A percentile compares a stretch with the other conserved stretches of the same genome.
phyloP scores from a whole-genome alignment of 2,113 vertebrate species.

The Aphyosemion australe region DNA sequence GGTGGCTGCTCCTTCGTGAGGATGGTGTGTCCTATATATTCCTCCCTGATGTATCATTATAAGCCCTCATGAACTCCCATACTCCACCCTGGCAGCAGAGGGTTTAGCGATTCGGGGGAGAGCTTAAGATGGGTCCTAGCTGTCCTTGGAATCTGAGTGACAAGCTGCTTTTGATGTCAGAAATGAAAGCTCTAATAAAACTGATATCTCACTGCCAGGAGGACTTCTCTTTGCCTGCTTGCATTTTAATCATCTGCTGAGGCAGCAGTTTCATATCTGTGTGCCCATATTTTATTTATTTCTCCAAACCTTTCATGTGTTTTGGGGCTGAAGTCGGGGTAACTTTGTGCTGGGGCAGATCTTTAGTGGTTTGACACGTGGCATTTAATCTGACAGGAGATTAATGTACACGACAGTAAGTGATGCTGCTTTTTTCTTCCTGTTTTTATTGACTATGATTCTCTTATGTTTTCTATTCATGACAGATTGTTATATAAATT shows the following conservation, averaged over 20 bases:
- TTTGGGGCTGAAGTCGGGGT: constrained; percentile 2
- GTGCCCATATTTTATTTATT: constrained; percentile 19
- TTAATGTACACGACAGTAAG: background rate
- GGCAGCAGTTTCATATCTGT: constrained; percentile 28
- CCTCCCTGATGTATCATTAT: no score
- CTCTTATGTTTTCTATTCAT: constrained; percentile 11
- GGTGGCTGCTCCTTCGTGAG: background rate
- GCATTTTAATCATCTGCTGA: constrained; percentile 47
- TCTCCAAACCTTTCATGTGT: constrained; percentile 13
- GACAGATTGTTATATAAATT: constrained; percentile 5
- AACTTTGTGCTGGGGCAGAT: constrained; percentile 16
- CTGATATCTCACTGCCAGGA: constrained; percentile 39
- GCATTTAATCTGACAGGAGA: constrained; percentile 18
- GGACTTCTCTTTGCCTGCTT: constrained; percentile 18
- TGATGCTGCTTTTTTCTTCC: background rate
- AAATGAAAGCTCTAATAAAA: constrained; percentile 59
- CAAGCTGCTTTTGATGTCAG: constrained; percentile 34
- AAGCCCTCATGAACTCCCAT: background rate
- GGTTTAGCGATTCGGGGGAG: constrained; percentile 12
- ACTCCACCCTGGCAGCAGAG: background rate
- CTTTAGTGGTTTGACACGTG: constrained; percentile 5
- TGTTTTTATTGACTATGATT: constrained; percentile 5
- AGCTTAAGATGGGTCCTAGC: constrained; percentile 33
- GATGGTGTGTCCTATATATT: background rate
- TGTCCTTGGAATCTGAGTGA: constrained; percentile 45